phyloP scores from a whole-genome alignment of 2,113 vertebrate genomes.

The Heliornis fulica region DNA sequence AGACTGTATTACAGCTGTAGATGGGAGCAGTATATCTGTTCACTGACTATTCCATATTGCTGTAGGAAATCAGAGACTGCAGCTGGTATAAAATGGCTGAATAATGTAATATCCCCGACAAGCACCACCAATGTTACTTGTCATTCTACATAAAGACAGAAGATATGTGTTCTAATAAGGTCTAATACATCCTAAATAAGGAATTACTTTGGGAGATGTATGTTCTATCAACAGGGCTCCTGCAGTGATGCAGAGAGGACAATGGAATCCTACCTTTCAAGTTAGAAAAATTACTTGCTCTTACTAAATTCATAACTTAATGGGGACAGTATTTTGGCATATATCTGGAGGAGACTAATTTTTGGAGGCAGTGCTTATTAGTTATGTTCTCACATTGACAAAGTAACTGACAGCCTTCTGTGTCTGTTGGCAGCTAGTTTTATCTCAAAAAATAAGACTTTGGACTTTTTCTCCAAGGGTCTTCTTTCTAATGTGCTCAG shows the following conservation, averaged over 20 bases:
- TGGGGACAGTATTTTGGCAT: not conserved
- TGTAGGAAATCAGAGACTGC: not conserved
- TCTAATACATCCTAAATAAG: not conserved
- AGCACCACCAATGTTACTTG: not conserved
- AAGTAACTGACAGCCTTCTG: not conserved
- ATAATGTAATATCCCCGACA: not conserved
- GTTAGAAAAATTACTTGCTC: not conserved
- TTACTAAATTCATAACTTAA: not conserved
- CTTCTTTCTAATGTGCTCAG: not conserved
- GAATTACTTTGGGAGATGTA: not conserved
- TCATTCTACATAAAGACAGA: not conserved
- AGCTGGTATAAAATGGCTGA: not conserved
- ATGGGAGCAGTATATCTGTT: not conserved
- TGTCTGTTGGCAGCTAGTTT: not conserved
- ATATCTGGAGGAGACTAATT: not conserved
- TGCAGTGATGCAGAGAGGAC: not conserved
- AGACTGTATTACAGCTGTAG: not conserved
- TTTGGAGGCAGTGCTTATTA: not conserved
- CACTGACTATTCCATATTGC: not conserved
- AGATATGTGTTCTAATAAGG: not conserved
- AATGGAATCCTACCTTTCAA: not conserved
- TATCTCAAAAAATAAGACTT: too few relatives aligned
- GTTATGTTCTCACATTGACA: not conserved
- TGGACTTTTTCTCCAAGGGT: not conserved
- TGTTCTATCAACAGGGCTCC: not conserved